A percentile compares a stretch with the other conserved stretches of the same genome.
Evolutionary conservation across 2,113 vertebrate species (phyloP).

Genomic region (Corynorhinus townsendii): DNA sequence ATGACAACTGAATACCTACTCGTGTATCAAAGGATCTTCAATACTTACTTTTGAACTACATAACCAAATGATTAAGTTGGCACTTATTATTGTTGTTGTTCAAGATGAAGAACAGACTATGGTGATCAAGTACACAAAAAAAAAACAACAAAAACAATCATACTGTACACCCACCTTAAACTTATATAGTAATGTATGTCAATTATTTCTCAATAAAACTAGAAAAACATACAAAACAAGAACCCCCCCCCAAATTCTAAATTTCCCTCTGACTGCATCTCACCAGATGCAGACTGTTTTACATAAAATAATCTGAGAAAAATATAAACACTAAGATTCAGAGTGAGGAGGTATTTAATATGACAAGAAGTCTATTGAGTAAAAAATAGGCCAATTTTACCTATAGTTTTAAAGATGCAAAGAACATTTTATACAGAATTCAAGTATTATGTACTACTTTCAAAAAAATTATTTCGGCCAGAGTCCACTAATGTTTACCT

Average conservation of each 20-base stretch:
- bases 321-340: not conserved
- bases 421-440: not conserved
- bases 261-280: not conserved
- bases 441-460: not conserved
- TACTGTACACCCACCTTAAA: not conserved
- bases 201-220: not conserved
- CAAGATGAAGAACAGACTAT: not conserved
- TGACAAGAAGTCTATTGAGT: not conserved
- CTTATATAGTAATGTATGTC: not conserved
- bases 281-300: not conserved
- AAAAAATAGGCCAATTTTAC: constrained; percentile 3
- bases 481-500: not conserved
- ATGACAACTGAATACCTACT: not conserved
- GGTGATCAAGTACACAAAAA: not conserved
- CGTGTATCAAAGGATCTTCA: not conserved
- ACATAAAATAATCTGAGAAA: not conserved
- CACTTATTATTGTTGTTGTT: not conserved
- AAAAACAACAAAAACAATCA: too few species aligned
- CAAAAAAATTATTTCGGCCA: constrained; percentile 28
- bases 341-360: not conserved
- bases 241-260: not conserved
- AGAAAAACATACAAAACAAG: not conserved
- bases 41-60: not conserved
- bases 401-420: not conserved
- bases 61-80: not conserved